Conservation (phyloP, 1,140 invertebrate genomes). For the Spodoptera frugiperda region DNA sequence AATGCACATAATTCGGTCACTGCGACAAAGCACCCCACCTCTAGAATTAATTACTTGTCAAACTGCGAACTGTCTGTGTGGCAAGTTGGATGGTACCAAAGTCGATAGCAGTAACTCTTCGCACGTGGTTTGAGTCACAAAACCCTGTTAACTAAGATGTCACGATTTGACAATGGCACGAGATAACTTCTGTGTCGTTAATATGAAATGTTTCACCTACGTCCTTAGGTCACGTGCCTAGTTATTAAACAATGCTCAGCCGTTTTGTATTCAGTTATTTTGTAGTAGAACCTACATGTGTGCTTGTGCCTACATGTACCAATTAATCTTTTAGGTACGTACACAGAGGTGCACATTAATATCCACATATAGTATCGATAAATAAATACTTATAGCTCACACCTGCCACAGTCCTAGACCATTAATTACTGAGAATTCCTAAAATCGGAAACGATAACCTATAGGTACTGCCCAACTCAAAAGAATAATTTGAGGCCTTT, state of each 20-base stretch:
- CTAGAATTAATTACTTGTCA: conserved; percentile 51
- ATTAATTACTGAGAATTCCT: no score
- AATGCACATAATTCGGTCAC: conserved; percentile 6
- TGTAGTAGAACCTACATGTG: no score
- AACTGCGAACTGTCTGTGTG: conserved; percentile 49
- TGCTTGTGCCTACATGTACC: no score
- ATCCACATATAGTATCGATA: no score
- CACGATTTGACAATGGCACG: conserved; percentile 44
- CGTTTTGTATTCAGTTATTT: background rate
- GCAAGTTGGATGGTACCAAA: conserved; percentile 50
- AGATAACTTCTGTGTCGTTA: conserved; percentile 46
- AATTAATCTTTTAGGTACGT: no score
- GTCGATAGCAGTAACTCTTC: conserved; percentile 53
- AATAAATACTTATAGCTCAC: no score
- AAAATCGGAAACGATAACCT: no score
- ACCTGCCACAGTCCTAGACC: no score
- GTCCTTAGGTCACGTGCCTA: conserved; percentile 26
- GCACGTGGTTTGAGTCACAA: conserved; percentile 52
- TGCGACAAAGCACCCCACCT: conserved; percentile 6
- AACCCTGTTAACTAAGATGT: conserved; percentile 49
- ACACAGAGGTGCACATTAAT: no score
- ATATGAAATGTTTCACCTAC: conserved; percentile 40
- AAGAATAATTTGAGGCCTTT: no score
- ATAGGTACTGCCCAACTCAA: no score
- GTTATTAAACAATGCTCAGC: background rate